Evolutionary conservation across 2,888 invertebrate genomes (phyloP).

Genomic region (Athalia rosae): DNA sequence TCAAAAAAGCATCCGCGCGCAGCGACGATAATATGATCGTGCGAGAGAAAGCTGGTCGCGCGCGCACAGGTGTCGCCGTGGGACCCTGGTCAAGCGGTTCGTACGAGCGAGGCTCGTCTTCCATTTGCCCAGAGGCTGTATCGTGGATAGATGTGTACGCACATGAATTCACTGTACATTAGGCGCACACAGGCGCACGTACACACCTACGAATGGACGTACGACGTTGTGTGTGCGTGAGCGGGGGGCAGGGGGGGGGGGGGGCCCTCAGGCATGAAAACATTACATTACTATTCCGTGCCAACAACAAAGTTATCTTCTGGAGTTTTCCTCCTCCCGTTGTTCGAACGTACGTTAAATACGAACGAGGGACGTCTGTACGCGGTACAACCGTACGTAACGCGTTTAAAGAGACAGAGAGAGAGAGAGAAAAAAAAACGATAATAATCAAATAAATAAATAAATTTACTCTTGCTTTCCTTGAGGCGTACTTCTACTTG

Average conservation of each 20-base stretch:
- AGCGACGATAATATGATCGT: conserved; percentile 18
- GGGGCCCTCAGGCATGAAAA: conserved; percentile 27
- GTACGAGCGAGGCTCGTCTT: conserved; percentile 38
- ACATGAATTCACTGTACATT: not conserved
- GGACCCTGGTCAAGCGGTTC: conserved; percentile 42
- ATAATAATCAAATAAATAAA: conserved; percentile 1
- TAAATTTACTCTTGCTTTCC: conserved; percentile 40
- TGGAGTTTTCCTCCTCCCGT: conserved; percentile 11
- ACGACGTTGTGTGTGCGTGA: conserved; percentile 1
- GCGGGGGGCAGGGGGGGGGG: not conserved
- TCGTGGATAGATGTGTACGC: conserved; percentile 7
- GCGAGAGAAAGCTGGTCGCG: conserved; percentile 46
- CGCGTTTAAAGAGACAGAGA: no score
- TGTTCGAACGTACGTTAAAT: no score
- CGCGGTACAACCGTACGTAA: no score
- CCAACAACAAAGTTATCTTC: conserved; percentile 39
- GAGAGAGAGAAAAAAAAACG: not conserved
- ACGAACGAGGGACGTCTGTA: no score
- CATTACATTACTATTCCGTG: conserved; percentile 42
- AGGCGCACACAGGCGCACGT: not conserved
- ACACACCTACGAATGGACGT: not conserved
- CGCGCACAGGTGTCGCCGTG: conserved; percentile 42
- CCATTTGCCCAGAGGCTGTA: conserved; percentile 17
- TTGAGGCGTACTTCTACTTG: conserved; percentile 1
- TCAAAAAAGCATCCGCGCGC: conserved; percentile 23